A percentile compares a stretch with the other conserved stretches of the same genome.
These are phyloP conservation scores for Zaprionus nigranus DNA, from an alignment of 1,140 invertebrate genomes.

Conservation along the genomic window DNA sequence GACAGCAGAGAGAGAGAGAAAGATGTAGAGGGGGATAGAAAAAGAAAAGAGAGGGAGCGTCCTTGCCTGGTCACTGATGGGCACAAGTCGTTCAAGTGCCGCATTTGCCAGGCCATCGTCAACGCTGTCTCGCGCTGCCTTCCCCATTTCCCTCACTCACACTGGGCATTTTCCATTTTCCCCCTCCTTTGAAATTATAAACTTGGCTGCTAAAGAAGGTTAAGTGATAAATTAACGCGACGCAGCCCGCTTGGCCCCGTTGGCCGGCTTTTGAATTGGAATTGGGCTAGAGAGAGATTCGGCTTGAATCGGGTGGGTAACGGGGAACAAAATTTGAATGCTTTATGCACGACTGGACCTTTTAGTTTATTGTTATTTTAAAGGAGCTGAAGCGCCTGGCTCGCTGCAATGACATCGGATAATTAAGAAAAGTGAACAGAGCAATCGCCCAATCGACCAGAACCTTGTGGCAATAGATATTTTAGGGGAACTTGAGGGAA, in stretches of 20 bases:
- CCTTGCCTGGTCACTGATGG: conserved; percentile 66
- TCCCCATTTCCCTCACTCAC: conserved; percentile 27
- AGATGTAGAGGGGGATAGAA: neutral
- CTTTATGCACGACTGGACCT: conserved; percentile 78
- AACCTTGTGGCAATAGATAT: neutral
- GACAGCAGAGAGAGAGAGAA: neutral
- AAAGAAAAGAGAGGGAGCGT: neutral
- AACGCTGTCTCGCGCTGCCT: conserved; percentile 39
- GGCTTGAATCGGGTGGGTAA: neutral
- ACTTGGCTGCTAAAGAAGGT: conserved; percentile 80
- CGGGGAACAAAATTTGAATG: conserved; percentile 51
- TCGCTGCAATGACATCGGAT: too few relatives aligned
- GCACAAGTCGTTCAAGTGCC: conserved; percentile 77
- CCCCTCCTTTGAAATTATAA: conserved; percentile 67
- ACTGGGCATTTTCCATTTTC: neutral
- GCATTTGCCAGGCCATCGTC: conserved; percentile 51
- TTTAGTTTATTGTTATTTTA: conserved; percentile 79
- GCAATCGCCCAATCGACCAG: conserved; percentile 12
- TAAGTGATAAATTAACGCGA: conserved; percentile 79
- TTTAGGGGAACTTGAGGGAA: too few relatives aligned
- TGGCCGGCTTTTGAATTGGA: conserved; percentile 26
- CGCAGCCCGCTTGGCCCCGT: conserved; percentile 47
- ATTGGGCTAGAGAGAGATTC: conserved; percentile 17
- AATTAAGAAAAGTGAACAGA: conserved; percentile 38
- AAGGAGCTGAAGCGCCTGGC: conserved; percentile 32